phyloP scores from a whole-genome alignment of 2,888 invertebrate genomes.

The Automeris io region DNA sequence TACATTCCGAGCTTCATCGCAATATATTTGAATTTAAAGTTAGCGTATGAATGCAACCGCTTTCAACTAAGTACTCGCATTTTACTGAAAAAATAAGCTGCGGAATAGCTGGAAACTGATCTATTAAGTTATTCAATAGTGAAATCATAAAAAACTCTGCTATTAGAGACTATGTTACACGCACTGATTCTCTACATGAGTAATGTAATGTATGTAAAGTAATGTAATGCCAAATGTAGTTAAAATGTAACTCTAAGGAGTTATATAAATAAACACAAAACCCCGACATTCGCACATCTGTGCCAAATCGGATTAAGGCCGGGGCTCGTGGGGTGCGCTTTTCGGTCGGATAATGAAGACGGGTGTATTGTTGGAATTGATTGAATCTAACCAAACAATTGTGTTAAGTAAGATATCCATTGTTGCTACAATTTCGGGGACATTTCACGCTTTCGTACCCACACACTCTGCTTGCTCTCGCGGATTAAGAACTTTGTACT shows the following conservation, averaged over 20 bases:
- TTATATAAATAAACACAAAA: slow-evolving; percentile 23
- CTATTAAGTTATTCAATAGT: too few species aligned
- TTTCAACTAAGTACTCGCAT: too few species aligned
- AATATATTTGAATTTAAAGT: slow-evolving; percentile 26
- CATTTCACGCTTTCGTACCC: not conserved
- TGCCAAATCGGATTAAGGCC: slow-evolving; percentile 38
- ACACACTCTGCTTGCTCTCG: too few species aligned
- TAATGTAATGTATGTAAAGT: too few species aligned
- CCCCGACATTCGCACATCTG: slow-evolving; percentile 28
- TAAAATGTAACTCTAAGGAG: not conserved
- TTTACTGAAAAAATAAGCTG: too few species aligned
- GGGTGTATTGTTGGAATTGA: slow-evolving; percentile 33
- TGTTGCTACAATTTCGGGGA: not conserved
- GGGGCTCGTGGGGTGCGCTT: slow-evolving; percentile 3
- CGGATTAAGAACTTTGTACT: too few species aligned
- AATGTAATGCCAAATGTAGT: not conserved
- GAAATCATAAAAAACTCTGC: too few species aligned
- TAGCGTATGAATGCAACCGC: slow-evolving; percentile 23
- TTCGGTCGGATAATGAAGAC: slow-evolving; percentile 28
- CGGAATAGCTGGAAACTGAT: too few species aligned
- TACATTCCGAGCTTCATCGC: slow-evolving; percentile 21
- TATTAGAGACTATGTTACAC: too few species aligned
- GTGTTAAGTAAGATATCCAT: slow-evolving; percentile 14
- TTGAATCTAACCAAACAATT: slow-evolving; percentile 31
- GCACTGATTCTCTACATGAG: too few species aligned